These are phyloP conservation scores for Cenopis cana DNA, from an alignment of 2,888 invertebrate species.

Conservation along the genomic window DNA sequence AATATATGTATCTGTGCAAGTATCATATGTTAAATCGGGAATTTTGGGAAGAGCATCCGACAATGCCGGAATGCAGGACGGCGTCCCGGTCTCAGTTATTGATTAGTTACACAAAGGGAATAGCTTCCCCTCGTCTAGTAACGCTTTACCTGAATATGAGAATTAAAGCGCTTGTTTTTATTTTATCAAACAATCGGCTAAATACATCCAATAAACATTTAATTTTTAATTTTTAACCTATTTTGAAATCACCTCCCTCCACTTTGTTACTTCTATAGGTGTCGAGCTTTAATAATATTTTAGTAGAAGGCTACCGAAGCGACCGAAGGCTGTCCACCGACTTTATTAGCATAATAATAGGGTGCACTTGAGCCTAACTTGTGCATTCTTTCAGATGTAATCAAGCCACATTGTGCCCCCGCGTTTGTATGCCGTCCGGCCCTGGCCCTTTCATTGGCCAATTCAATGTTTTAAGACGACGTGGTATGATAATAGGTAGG, in stretches of 20 bases:
- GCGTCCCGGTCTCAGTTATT: conserved; percentile 55
- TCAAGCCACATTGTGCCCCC: conserved; percentile 60
- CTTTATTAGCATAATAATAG: conserved; percentile 61
- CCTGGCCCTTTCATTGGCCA: conserved; percentile 51
- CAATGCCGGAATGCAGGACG: conserved; percentile 47
- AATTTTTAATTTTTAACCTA: background rate
- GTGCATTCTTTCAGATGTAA: conserved; percentile 64
- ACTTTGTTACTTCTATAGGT: background rate
- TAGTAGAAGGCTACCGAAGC: conserved; percentile 36
- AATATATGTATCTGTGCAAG: conserved; percentile 10
- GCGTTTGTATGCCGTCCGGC: conserved; percentile 53
- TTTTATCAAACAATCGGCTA: conserved; percentile 13
- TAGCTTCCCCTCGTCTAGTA: conserved; percentile 55
- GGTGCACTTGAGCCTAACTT: conserved; percentile 62
- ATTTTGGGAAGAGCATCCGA: conserved; percentile 45
- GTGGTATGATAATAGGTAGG: conserved; percentile 34
- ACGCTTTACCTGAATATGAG: conserved; percentile 38
- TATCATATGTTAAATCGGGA: conserved; percentile 38
- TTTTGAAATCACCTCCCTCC: background rate
- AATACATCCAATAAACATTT: background rate
- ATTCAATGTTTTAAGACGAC: conserved; percentile 47
- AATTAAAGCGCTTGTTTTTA: conserved; percentile 22
- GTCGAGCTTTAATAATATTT: conserved; percentile 33
- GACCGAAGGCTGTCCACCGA: conserved; percentile 41
- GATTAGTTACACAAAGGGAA: conserved; percentile 63